Base-by-base conservation (phyloP, 2,797 vertebrate species). In the Danio tinwini region DNA sequence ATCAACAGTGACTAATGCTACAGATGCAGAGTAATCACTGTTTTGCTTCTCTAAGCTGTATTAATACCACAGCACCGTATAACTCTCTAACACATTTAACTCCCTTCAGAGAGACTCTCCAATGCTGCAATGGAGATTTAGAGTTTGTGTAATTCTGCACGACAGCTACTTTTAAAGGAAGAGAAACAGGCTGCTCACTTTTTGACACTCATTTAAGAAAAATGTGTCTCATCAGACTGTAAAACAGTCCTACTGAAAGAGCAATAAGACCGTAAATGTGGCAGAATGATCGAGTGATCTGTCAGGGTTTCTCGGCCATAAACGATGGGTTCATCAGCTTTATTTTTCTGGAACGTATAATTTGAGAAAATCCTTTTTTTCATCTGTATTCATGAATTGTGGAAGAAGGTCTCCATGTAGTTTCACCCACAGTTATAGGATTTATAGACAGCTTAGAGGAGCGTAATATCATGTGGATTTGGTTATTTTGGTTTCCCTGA, bases 1-100 rank as follows among this genome's bases (percentile, higher is more conserved):
- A 64, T 74, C 55, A 68, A 68, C 19, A 17, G 40, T 82, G 80
- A 80, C 65, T 82, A 72, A 80, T 72, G 69, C 52, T 10, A 49
- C 56, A 74, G 12, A 42, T 49, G 14, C 49, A 68, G 63, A 16
- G 29, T 82, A 82, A 85, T 82, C 62, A 72, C 73, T 47, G 44
- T 80, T 76, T 76, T 63, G 72, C 49, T 42, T 73, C 67, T 81
- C 44, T 68, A 56, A 74, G 17, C 37, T 5, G 19, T 62, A 76
- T 76, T 82, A 63, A 59, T 74, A 62, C 49, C 1, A 37, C 62
- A 55, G 53, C 12, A 10, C 17, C 47, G 65, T 55, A 55, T 10
- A 68, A 45, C 19, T 42, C 50, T 55, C 55, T 7, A 49, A 47
- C 55, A 59, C 39, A 59, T 53, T 56, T 7, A 69, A 70, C 64